Evolutionary conservation across 1,140 invertebrate genomes (phyloP).

Genomic region (Spodoptera frugiperda): DNA sequence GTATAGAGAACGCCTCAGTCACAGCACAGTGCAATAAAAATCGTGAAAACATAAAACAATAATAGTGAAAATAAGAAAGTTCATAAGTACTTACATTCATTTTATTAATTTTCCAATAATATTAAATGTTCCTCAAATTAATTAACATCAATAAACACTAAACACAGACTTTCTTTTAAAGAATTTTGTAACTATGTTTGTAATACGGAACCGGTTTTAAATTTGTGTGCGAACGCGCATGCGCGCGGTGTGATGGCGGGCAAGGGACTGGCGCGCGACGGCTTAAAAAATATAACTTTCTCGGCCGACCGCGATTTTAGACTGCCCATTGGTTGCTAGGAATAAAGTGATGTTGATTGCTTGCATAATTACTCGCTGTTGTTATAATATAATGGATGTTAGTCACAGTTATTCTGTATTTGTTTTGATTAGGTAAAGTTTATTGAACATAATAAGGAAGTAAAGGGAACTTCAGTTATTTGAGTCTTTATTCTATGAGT

Average conservation of each 20-base stretch:
- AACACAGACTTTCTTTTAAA: conserved; percentile 65
- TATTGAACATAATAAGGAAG: not conserved
- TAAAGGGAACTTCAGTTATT: too few relatives aligned
- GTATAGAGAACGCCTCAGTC: not conserved
- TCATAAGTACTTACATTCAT: conserved; percentile 65
- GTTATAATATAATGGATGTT: conserved; percentile 7
- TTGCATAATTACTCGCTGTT: conserved; percentile 19
- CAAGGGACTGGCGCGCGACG: conserved; percentile 56
- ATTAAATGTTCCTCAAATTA: conserved; percentile 24
- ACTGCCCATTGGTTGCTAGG: conserved; percentile 41
- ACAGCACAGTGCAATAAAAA: conserved; percentile 21
- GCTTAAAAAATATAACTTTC: conserved; percentile 68
- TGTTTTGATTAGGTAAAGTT: conserved; percentile 24
- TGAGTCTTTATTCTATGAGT: too few relatives aligned
- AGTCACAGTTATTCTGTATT: not conserved
- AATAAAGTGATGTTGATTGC: conserved; percentile 8
- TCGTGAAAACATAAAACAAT: conserved; percentile 14
- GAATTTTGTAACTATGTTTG: conserved; percentile 62
- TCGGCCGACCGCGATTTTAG: conserved; percentile 60
- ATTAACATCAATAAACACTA: conserved; percentile 54
- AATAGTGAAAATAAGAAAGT: conserved; percentile 40
- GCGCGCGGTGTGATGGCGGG: conserved; percentile 42
- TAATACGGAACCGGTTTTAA: conserved; percentile 59
- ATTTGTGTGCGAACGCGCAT: conserved; percentile 50
- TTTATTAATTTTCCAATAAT: conserved; percentile 48